Evolutionary conservation across 1,140 invertebrate genomes (phyloP), one percentile per base, ranked within the genome.

Genomic region (Drosophila tropicalis): DNA sequence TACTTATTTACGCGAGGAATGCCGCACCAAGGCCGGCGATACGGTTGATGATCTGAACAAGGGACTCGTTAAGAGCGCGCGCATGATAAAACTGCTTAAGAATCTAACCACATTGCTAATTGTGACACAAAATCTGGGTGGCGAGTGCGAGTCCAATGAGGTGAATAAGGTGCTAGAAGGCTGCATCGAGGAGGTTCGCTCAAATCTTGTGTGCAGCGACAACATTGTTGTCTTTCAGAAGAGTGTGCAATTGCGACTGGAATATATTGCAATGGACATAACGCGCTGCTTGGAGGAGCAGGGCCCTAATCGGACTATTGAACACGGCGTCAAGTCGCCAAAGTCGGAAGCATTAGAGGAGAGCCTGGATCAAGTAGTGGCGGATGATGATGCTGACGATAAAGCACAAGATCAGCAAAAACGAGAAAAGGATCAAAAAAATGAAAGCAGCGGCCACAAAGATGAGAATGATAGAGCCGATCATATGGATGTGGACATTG

Each of bases 131-230:
- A 97, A 95, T 92, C 93, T 99, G 69, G 96, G 96, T 9, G 97
- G 97, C 92, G 97, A 96, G 51, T 77, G 69, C 51, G 77, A 81
- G 12, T 96, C 98, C 91, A 95, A 96, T 4, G 98, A 98, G 93
- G 97, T 99, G 92, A 93, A 98, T 62, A 97, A 98, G 92, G 97
- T 98, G 32, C 93, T 99, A 12, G 96, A 98, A 94, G 97, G 97
- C 34, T 98, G 97, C 25, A 95, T 99, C 92, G 95, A 96, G 80
- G 96, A 98, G 86, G 97, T 99, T 39, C 96, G 96, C 92, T 94
- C 95, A 25, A 96, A 96, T 92, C 72, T 90, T 5, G 90, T 98
- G 22, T 95, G 95, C 87, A 94, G 95, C 9, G 93, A 94, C 51
- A 98, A 98, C 93, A 94, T 96, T 71, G 95, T 94, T 81, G 93